Evolutionary conservation across 2,888 invertebrate species (phyloP).

Genomic region (Tethea ocularis): DNA sequence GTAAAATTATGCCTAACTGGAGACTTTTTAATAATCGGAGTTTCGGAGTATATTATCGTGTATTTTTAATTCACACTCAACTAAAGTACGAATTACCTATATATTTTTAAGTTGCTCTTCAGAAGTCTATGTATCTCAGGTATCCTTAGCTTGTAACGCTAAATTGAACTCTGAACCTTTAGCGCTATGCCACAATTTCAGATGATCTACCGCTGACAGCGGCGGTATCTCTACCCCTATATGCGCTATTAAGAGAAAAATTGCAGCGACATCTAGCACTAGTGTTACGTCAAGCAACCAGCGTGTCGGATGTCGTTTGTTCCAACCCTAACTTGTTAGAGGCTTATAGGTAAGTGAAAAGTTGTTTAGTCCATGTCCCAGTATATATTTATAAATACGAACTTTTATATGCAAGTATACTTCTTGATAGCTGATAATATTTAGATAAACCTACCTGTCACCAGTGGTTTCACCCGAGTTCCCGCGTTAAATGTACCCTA

Average conservation of each 20-base stretch:
- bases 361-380: neutral
- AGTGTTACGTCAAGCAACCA: constrained; percentile 70
- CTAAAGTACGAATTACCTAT: no score
- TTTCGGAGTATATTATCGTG: no score
- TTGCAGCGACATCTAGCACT: constrained; percentile 63
- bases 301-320: constrained; percentile 75
- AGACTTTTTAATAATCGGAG: no score
- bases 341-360: constrained; percentile 63
- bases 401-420: no score
- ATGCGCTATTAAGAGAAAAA: constrained; percentile 64
- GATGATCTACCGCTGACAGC: constrained; percentile 77
- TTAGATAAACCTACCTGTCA: no score
- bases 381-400: neutral
- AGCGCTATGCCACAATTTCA: constrained; percentile 31
- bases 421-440: no score
- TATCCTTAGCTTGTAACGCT: neutral
- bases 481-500: no score
- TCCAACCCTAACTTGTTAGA: constrained; percentile 73
- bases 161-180: neutral
- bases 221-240: constrained; percentile 69
- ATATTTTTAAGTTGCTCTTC: no score
- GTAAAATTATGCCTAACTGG: no score
- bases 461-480: no score
- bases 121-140: no score
- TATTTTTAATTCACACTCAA: no score